Evolutionary conservation across 1,140 invertebrate species (phyloP), one percentile per base, ranked within the genome.

Genomic region (Drosophila subobscura): DNA sequence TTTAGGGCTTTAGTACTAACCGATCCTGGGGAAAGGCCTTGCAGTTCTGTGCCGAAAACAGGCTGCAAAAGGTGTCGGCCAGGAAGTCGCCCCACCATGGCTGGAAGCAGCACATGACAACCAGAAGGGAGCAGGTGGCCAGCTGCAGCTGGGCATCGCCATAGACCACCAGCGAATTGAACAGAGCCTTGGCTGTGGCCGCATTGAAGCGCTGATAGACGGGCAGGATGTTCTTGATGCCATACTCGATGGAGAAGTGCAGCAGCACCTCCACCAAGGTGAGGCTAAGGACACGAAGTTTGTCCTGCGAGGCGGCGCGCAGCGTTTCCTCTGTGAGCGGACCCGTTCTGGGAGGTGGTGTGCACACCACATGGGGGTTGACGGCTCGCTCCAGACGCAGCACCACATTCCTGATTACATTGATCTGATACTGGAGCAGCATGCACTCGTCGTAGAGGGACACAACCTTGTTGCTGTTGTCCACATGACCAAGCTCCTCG

Each of bases 81-180:
- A 98, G 92, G 83, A 97, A 97, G 60, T 95, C 94, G 10, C 97
- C 97, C 97, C 97, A 98, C 96, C 96, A 98, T 1, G 93, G 93
- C 88, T 96, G 94, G 58, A 94, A 93, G 40, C 90, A 91, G 91
- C 96, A 97, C 77, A 96, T 94, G 33, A 96, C 94, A 23, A 96
- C 95, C 76, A 98, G 92, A 60, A 98, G 92, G 0, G 91, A 91
- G 8, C 91, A 91, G 25, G 96, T 95, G 5, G 95, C 96, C 37
- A 91, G 56, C 49, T 91, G 91, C 22, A 91, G 71, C 8, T 91
- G 91, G 8, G 91, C 90, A 60, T 91, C 91, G 3, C 91, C 91
- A 58, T 90, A 86, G 0, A 91, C 90, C 5, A 91, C 91, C 23
- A 91, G 60, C 0, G 91, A 90, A 80, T 95, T 93, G 74, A 97